Conservation (phyloP, 2,888 invertebrate species). For the Bembecia ichneumoniformis region DNA sequence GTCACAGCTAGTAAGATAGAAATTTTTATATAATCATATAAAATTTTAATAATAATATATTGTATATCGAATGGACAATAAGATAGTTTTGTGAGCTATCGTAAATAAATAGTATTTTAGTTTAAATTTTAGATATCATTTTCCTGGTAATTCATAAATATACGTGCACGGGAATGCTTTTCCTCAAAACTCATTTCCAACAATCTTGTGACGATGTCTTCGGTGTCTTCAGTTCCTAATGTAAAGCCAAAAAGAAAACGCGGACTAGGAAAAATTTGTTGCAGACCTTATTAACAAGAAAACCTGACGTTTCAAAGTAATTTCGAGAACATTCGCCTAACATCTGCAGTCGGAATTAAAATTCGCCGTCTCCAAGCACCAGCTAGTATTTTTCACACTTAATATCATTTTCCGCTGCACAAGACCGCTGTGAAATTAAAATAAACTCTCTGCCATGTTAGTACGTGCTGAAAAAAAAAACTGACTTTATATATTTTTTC, state of each 20-base stretch:
- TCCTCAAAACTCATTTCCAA: too few species aligned
- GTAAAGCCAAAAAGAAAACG: neutral
- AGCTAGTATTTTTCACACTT: slow-evolving; percentile 23
- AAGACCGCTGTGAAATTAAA: slow-evolving; percentile 23
- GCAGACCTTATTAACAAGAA: neutral
- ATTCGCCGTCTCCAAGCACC: slow-evolving; percentile 1
- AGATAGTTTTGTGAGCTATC: too few species aligned
- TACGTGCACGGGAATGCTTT: too few species aligned
- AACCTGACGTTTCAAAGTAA: slow-evolving; percentile 13
- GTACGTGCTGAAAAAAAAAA: slow-evolving; percentile 17
- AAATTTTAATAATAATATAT: too few species aligned
- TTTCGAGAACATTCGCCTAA: slow-evolving; percentile 14
- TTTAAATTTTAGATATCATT: too few species aligned
- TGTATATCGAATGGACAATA: too few species aligned
- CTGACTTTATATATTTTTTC: slow-evolving; percentile 5
- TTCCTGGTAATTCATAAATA: too few species aligned
- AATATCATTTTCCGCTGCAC: slow-evolving; percentile 28
- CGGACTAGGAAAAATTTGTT: neutral
- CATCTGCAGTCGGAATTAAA: slow-evolving; percentile 3
- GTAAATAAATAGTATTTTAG: too few species aligned
- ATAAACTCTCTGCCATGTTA: slow-evolving; percentile 18
- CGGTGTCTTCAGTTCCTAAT: too few species aligned
- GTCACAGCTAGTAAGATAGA: too few species aligned
- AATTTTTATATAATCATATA: too few species aligned
- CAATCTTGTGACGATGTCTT: too few species aligned